Base-by-base conservation (phyloP, 2,888 invertebrate species). In the Aleiodes alternator region DNA sequence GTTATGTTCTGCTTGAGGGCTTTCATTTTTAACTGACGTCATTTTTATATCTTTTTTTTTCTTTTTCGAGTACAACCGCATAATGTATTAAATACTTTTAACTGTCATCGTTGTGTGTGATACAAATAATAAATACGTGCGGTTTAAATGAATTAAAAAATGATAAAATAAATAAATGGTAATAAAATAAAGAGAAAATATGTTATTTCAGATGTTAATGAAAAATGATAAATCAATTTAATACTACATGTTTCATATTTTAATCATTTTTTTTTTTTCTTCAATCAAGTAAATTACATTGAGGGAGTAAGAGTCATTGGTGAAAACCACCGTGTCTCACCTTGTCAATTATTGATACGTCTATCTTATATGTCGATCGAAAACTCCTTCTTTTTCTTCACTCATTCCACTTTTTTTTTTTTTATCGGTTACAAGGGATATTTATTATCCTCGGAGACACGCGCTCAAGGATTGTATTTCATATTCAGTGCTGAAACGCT, bases 1-100 rank as follows among this genome's bases (percentile, higher is more conserved):
- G 48, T 64, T 43, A 64, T 23, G 64, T 61, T 64, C 64, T 43
- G 43, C 64, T 64, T 48, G 64, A 64, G 64, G 43, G 64, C 48
- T 64, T 64, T 43, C 23, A 48, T 64, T 48, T 64, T 38, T 43
- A 14, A 8, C 14, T 43, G 61, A 14, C 43, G 48, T 43, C 43
- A 64, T 16, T 64, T 16, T 23, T 23, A 23, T 64, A 11, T 12
- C 43, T 43, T 43, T 43, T 48, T 14, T 1, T 23, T 43, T 48
- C 11, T 1, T 23, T 23, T 23, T 23, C 23, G 23, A 56, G 29
- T 48, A 64, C 16, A 14, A 48, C 64, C 64, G 16, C 64, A 64
- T 1, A 48, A 64, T 16, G 43, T 43, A 48, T 64, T 64, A 43
- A 38, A 38, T 38, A 8, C 38, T 11, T 23, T 14, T 38, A 64